Conservation (phyloP, 1,140 invertebrate species). For the Agrilus planipennis region DNA sequence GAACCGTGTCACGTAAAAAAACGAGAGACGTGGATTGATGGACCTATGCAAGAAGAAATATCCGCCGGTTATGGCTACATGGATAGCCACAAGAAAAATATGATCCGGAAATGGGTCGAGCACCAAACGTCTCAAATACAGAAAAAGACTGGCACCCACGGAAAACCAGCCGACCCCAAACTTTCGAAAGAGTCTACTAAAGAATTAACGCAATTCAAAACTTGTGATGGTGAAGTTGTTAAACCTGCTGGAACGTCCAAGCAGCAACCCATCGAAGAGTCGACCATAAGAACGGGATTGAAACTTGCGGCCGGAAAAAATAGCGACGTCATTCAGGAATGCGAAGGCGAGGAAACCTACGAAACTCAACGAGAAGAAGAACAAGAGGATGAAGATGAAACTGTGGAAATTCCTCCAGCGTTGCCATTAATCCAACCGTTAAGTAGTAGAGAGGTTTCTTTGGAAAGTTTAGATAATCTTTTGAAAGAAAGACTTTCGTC, state of each 20-base stretch:
- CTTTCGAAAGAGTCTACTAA: conserved; percentile 37
- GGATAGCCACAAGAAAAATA: conserved; percentile 82
- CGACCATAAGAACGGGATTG: conserved; percentile 42
- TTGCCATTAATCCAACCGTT: conserved; percentile 61
- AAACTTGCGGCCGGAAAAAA: conserved; percentile 28
- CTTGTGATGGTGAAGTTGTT: conserved; percentile 43
- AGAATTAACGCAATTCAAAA: conserved; percentile 51
- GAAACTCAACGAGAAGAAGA: conserved; percentile 33
- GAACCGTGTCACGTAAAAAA: conserved; percentile 61
- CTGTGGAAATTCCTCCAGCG: conserved; percentile 62
- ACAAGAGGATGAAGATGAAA: conserved; percentile 59
- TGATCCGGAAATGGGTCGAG: conserved; percentile 90
- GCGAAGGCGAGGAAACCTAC: conserved; percentile 28
- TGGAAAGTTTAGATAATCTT: conserved; percentile 61
- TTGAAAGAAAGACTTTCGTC: conserved; percentile 49
- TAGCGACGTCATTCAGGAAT: conserved; percentile 24
- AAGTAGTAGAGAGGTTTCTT: conserved; percentile 62
- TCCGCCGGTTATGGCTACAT: conserved; percentile 67
- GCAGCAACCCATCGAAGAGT: conserved; percentile 40
- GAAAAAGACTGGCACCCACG: conserved; percentile 37
- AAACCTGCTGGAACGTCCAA: conserved; percentile 38
- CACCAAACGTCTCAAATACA: conserved; percentile 74
- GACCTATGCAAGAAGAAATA: conserved; percentile 53
- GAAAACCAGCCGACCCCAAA: conserved; percentile 32
- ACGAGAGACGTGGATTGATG: conserved; percentile 89